Evolutionary conservation across 2,113 vertebrate species (phyloP).

Genomic region (Lampris megalopsis): DNA sequence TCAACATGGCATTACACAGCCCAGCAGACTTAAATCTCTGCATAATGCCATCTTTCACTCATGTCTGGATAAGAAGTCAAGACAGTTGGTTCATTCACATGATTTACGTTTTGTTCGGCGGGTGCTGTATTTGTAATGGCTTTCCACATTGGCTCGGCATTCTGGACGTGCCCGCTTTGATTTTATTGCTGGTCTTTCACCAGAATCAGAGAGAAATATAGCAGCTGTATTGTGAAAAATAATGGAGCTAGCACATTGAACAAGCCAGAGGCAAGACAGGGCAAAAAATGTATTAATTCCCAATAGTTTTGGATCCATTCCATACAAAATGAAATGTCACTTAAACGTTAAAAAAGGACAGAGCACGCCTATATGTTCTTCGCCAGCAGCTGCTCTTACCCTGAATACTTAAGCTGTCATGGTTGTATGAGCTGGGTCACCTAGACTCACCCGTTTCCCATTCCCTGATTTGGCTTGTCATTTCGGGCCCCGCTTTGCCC

Average conservation of each 20-base stretch:
- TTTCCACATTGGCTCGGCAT: background rate
- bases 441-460: too few species aligned
- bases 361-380: too few species aligned
- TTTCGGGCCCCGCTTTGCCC: too few species aligned
- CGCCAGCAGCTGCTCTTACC: too few species aligned
- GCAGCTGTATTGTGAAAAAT: background rate
- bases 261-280: background rate
- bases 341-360: background rate
- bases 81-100: constrained; percentile 20
- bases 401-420: too few species aligned
- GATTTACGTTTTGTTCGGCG: constrained; percentile 42
- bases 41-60: constrained; percentile 41
- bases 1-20: constrained; percentile 46
- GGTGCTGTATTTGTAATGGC: constrained; percentile 4
- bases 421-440: too few species aligned
- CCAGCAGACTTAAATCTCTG: constrained; percentile 34
- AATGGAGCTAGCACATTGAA: background rate
- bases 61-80: constrained; percentile 28
- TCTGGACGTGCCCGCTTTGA: background rate
- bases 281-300: too few species aligned
- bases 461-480: too few species aligned
- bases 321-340: background rate
- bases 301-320: background rate
- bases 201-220: constrained; percentile 4
- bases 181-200: constrained; percentile 23